Base-by-base conservation (phyloP, 2,113 vertebrate genomes). In the Labrus mixtus region DNA sequence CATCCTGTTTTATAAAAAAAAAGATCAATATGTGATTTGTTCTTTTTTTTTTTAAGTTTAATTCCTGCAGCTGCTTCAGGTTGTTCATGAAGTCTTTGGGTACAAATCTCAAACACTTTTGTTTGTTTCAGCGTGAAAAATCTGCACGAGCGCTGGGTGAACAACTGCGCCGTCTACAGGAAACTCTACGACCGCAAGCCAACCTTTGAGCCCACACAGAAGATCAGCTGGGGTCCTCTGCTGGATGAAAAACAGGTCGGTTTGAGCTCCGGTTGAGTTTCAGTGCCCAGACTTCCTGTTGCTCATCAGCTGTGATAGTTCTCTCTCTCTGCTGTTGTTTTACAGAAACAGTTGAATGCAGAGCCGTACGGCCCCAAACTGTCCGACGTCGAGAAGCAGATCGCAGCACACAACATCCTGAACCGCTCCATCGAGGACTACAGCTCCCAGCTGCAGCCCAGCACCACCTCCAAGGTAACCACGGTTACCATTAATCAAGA, bases 371-470 rank as follows among this genome's bases (percentile, higher is more conserved):
- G 97, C 2, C 96, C 95, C 0, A 93, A 89, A 56, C 85, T 97
- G 87, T 78, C 89, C 0, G 96, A 98, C 72, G 92, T 97, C 78
- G 97, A 99, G 78, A 96, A 95, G 91, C 97, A 99, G 91, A 92
- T 97, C 1, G 98, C 97, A 0, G 94, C 94, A 54, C 97, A 99
- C 67, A 98, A 97, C 91, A 95, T 99, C 53, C 93, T 97, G 56
- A 96, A 98, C 90, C 96, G 96, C 79, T 95, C 97, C 90, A 95
- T 98, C 0, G 96, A 98, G 61, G 95, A 95, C 36, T 99, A 97
- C 0, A 93, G 88, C 48, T 76, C 83, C 48, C 96, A 97, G 89
- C 93, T 98, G 68, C 74, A 89, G n/a, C 73, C 80, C 54, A 55
- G 72, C 33, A 66, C 69, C n/a, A 20, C 65, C 86, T 96, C 87